A percentile compares a stretch with the other conserved stretches of the same genome.
phyloP scores from a whole-genome alignment of 2,888 invertebrate species.

The Melipona beecheii region DNA sequence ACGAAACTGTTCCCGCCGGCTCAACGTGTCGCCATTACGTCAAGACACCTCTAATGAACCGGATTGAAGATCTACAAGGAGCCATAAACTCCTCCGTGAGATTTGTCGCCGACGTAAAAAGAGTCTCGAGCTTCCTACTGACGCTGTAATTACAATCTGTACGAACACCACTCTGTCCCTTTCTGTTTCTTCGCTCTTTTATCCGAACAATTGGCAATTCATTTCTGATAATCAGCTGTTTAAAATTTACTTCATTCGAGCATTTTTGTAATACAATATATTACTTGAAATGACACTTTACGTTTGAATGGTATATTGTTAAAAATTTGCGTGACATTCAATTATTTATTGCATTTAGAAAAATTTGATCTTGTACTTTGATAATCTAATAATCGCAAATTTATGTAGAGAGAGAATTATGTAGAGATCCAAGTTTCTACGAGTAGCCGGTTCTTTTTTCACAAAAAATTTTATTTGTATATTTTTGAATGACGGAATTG shows the following conservation, averaged over 20 bases:
- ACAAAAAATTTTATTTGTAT: no score
- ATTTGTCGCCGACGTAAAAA: constrained; percentile 44
- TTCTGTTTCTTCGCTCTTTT: background rate
- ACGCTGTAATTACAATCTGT: constrained; percentile 43
- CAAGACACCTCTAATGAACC: constrained; percentile 45
- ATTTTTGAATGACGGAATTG: no score
- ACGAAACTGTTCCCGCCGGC: constrained; percentile 8
- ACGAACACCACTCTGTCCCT: background rate
- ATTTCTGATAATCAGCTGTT: no score
- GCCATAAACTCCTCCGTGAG: constrained; percentile 42
- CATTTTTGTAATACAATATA: background rate
- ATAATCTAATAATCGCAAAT: background rate
- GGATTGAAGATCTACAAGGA: constrained; percentile 45
- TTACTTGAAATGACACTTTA: background rate
- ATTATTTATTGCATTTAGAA: no score
- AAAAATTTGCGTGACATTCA: no score
- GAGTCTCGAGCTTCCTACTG: background rate
- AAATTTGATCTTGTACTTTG: background rate
- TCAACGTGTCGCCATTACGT: constrained; percentile 32
- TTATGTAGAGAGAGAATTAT: no score
- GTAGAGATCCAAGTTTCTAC: no score
- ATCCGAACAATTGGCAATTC: no score
- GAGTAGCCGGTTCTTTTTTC: no score
- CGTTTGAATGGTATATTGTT: no score
- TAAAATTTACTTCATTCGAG: no score